Evolutionary conservation across 2,113 vertebrate genomes (phyloP), one percentile per base, ranked within the genome.

Genomic region (Nycticebus coucang): DNA sequence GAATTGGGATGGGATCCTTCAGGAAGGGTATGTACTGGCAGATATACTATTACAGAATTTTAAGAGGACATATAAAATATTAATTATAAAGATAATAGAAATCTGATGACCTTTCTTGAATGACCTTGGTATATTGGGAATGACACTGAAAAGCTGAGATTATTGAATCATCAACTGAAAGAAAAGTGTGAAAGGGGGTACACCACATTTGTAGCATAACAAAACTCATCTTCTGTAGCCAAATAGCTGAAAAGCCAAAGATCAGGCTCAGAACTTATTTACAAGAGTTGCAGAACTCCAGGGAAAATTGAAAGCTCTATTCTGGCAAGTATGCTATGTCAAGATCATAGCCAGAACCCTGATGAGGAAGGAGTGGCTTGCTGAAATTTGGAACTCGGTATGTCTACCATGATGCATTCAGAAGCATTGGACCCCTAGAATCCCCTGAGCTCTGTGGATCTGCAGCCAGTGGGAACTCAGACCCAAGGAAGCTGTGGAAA

Each of bases 131-230:
- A 12, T 72, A 41, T 17, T 91, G 22, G 71, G 30, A 93, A 93
- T 91, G 28, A 75, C 13, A 80, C 15, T 69, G 26, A 93, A 94
- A 91, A 69, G 11, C 12, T 92, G 41, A 88, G 35, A 26, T 74
- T 71, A 7, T 81, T 91, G 45, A 95, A 91, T 72, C 37, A 91
- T 53, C 59, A 77, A 93, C 6, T 55, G 26, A 94, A 93, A 30
- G 41, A 60, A 50, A 81, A 89, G 15, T 77, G 12, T 94, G 75
- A 79, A 69, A 80, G 50, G 85, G 21, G 93, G 12, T 92, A 22
- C 13, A 57, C 2, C 10, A 83, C 10, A 60, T 17, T 33, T 28
- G 57, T 17, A 93, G 10, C 4, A 68, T 37, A 91, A 59, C 80
- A 37, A 74, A 93, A 85, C 28, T 79, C 53, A 69, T 72, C 45